Evolutionary conservation across 2,888 invertebrate genomes (phyloP).

Genomic region (Idaea aversata): DNA sequence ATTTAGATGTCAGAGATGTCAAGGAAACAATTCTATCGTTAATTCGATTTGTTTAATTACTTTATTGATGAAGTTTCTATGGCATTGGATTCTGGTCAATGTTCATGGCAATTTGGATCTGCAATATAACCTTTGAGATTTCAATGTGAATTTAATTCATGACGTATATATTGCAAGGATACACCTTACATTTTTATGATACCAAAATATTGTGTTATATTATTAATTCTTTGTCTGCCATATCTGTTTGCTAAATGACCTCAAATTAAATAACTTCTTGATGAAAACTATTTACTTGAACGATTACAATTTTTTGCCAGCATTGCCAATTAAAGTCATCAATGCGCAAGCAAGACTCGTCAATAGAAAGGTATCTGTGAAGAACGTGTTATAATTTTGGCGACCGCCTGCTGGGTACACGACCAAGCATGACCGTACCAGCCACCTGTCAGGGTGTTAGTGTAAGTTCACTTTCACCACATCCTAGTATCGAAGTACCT

Average conservation of each 20-base stretch:
- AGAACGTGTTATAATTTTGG: conserved; percentile 2
- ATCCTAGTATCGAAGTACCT: conserved; percentile 25
- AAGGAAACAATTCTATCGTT: conserved; percentile 22
- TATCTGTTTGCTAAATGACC: not conserved
- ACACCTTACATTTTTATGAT: not conserved
- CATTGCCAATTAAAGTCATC: not conserved
- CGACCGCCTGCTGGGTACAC: conserved; percentile 20
- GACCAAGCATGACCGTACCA: conserved; percentile 6
- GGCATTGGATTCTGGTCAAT: conserved; percentile 2
- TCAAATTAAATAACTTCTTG: not conserved
- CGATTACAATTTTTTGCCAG: not conserved
- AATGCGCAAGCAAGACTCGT: not conserved
- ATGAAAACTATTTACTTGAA: not conserved
- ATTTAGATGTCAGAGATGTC: conserved; percentile 27
- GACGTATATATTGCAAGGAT: not conserved
- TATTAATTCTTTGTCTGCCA: not conserved
- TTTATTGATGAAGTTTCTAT: conserved; percentile 15
- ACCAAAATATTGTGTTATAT: not conserved
- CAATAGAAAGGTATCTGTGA: not conserved
- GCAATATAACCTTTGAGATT: not conserved
- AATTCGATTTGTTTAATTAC: conserved; percentile 21
- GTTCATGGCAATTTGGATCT: not conserved
- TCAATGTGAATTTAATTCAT: not conserved
- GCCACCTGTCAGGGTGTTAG: conserved; percentile 19
- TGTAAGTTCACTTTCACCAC: conserved; percentile 29